Conservation (phyloP, 2,797 vertebrate species). For the Pantherophis vulpinus region DNA sequence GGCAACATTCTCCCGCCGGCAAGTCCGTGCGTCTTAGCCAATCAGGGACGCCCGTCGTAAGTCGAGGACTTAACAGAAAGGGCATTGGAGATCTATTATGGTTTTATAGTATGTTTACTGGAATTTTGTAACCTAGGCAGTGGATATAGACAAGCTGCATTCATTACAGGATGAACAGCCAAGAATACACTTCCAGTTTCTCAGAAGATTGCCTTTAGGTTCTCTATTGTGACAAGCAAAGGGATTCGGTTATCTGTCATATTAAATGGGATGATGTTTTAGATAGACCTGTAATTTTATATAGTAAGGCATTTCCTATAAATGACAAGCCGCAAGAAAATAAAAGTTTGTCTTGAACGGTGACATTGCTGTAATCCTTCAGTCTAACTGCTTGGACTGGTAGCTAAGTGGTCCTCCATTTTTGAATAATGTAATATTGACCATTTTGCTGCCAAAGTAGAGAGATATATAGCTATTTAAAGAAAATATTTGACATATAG, state of each 20-base stretch:
- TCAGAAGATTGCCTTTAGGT: neutral
- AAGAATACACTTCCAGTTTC: neutral
- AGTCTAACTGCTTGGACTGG: neutral
- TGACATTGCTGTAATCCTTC: neutral
- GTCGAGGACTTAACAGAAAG: no score
- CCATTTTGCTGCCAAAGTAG: neutral
- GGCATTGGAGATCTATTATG: neutral
- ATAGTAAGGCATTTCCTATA: neutral
- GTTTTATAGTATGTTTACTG: neutral
- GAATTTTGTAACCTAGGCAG: neutral
- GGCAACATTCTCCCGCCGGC: no score
- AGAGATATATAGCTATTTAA: slow-evolving; percentile 11
- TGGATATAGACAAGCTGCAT: neutral
- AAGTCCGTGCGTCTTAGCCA: no score
- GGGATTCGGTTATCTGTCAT: neutral
- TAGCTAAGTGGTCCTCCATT: neutral
- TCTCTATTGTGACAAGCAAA: neutral
- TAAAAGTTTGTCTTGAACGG: neutral
- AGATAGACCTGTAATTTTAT: neutral
- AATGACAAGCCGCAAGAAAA: neutral
- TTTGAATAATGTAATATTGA: neutral
- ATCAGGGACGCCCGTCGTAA: no score
- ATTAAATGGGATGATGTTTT: neutral
- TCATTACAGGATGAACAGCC: neutral
- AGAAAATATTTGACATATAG: slow-evolving; percentile 59